phyloP scores from a whole-genome alignment of 2,888 invertebrate genomes.

The Lithophane leautieri region DNA sequence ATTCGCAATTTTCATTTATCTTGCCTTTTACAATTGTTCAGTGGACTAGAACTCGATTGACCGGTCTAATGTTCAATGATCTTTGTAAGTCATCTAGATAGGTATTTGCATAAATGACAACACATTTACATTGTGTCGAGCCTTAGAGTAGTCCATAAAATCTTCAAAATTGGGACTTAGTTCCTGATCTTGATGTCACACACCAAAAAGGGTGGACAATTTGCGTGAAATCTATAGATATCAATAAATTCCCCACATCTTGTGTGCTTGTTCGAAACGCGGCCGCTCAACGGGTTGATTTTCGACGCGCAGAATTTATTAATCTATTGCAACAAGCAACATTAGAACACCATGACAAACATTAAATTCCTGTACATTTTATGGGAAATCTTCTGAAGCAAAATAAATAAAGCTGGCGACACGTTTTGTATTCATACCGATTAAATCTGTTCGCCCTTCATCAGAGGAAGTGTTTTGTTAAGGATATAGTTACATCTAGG shows the following conservation, averaged over 20 bases:
- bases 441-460: constrained; percentile 53
- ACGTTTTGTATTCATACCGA: constrained; percentile 46
- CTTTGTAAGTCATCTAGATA: not conserved
- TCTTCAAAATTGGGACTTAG: constrained; percentile 28
- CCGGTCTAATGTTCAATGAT: constrained; percentile 12
- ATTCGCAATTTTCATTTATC: constrained; percentile 40
- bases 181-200: constrained; percentile 19
- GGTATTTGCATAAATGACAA: not conserved
- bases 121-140: not conserved
- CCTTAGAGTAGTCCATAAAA: constrained; percentile 14
- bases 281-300: constrained; percentile 31
- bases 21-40: constrained; percentile 31
- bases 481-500: constrained; percentile 11
- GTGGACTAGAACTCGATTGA: constrained; percentile 33
- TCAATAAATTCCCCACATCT: constrained; percentile 56
- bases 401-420: constrained; percentile 55
- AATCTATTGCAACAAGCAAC: constrained; percentile 40
- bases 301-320: constrained; percentile 39
- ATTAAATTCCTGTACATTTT: constrained; percentile 24
- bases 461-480: constrained; percentile 48
- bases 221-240: constrained; percentile 45
- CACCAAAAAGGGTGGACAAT: constrained; percentile 37
- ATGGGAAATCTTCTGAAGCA: constrained; percentile 53
- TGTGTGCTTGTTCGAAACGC: constrained; percentile 34
- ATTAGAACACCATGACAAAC: constrained; percentile 22